phyloP scores from a whole-genome alignment of 2,888 invertebrate species.

The Loripinus fragilis region DNA sequence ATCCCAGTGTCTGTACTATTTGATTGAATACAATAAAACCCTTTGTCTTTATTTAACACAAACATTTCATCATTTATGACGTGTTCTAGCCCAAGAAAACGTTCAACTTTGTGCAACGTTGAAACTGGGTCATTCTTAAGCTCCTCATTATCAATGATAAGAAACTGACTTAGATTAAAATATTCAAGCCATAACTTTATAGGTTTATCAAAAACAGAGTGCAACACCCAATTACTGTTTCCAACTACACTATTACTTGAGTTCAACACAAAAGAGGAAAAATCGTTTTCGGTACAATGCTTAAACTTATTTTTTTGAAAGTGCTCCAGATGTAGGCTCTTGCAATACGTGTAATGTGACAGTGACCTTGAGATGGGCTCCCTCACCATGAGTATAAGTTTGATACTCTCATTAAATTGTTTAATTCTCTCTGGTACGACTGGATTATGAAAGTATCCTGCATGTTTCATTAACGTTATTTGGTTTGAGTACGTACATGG shows the following conservation, averaged over 20 bases:
- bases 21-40: slow-evolving; percentile 92
- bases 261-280: neutral
- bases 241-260: neutral
- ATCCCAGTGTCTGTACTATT: slow-evolving; percentile 85
- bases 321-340: no score
- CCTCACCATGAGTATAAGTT: slow-evolving; percentile 95
- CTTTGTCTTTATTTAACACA: slow-evolving; percentile 97
- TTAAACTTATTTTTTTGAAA: no score
- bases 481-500: slow-evolving; percentile 93
- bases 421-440: slow-evolving; percentile 96
- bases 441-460: slow-evolving; percentile 97
- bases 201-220: slow-evolving; percentile 85
- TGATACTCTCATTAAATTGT: slow-evolving; percentile 95
- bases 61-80: slow-evolving; percentile 88
- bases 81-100: slow-evolving; percentile 72
- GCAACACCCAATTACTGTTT: neutral
- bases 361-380: slow-evolving; percentile 95
- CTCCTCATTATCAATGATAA: slow-evolving; percentile 90
- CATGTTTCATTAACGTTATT: slow-evolving; percentile 97
- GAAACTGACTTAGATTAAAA: slow-evolving; percentile 94
- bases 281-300: neutral
- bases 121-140: slow-evolving; percentile 68
- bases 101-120: slow-evolving; percentile 72
- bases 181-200: slow-evolving; percentile 95
- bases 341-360: neutral